A percentile compares a stretch with the other conserved stretches of the same genome.
These are phyloP conservation scores for Virgularia gustaviana DNA, from an alignment of 92 coral and sea anemone genomes.

Conservation along the genomic window DNA sequence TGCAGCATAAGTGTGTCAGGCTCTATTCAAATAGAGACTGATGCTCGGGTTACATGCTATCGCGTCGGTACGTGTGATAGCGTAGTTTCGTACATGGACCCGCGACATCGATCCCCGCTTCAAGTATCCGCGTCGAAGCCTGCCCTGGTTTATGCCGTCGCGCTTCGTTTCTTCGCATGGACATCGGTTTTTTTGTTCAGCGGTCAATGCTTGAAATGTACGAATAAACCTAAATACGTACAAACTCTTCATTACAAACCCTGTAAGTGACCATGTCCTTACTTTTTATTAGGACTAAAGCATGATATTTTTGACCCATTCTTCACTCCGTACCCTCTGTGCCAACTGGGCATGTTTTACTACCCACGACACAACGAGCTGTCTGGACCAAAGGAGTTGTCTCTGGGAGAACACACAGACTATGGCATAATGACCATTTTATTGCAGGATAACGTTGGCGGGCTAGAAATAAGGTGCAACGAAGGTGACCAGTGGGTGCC, in stretches of 20 bases:
- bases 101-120: too few species aligned
- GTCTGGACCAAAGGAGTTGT: constrained; percentile 44
- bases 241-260: background rate
- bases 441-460: constrained; percentile 76
- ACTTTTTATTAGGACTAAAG: constrained; percentile 46
- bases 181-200: too few species aligned
- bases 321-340: constrained; percentile 53
- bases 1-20: too few species aligned
- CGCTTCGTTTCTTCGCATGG: too few species aligned
- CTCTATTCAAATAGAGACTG: too few species aligned
- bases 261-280: background rate
- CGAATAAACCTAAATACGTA: too few species aligned
- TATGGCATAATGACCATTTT: constrained; percentile 67
- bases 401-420: constrained; percentile 72
- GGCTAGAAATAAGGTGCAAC: constrained; percentile 58
- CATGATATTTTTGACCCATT: constrained; percentile 51
- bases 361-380: constrained; percentile 54
- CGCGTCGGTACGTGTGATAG: too few species aligned
- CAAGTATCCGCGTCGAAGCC: too few species aligned
- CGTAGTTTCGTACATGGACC: too few species aligned
- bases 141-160: too few species aligned
- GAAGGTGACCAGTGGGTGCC: constrained; percentile 64
- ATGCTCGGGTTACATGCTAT: too few species aligned
- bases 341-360: constrained; percentile 64
- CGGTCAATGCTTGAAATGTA: too few species aligned